A percentile compares a stretch with the other conserved stretches of the same genome.
Evolutionary conservation across 2,113 vertebrate genomes (phyloP).

Genomic region (Lepidothrix coronata): DNA sequence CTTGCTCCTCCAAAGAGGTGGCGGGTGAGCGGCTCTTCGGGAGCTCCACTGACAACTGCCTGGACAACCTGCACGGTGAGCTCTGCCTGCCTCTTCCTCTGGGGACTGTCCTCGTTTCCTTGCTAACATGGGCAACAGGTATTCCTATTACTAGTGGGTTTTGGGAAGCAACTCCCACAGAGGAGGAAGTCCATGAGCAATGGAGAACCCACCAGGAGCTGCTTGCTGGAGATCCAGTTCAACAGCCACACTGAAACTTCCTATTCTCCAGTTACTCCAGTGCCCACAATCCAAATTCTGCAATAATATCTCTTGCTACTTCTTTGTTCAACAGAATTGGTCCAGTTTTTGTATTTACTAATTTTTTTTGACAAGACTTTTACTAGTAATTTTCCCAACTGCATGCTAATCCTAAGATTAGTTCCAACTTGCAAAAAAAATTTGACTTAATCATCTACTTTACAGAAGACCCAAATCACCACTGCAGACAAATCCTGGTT

Average conservation of each 20-base stretch:
- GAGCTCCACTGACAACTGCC: neutral
- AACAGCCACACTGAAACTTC: fast-evolving
- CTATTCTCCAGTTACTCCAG: fast-evolving
- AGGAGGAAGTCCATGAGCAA: neutral
- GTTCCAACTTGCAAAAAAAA: neutral
- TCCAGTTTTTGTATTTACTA: neutral
- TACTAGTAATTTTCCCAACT: neutral
- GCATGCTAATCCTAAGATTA: neutral
- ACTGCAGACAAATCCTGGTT: neutral
- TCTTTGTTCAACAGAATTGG: neutral
- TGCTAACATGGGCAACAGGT: neutral
- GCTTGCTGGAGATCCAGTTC: neutral
- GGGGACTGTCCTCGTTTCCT: neutral
- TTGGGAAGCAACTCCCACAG: neutral
- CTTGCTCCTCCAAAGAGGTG: neutral
- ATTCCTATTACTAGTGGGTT: fast-evolving
- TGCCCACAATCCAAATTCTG: neutral
- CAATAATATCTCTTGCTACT: neutral
- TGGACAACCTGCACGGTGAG: neutral
- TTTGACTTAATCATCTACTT: neutral
- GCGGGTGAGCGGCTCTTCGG: neutral
- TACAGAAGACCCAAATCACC: neutral
- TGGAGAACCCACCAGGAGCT: neutral
- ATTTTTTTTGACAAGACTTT: neutral
- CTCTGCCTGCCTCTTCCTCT: too few species aligned